Evolutionary conservation across 2,888 invertebrate species (phyloP), one percentile per base, ranked within the genome.

Genomic region (Syritta pipiens): DNA sequence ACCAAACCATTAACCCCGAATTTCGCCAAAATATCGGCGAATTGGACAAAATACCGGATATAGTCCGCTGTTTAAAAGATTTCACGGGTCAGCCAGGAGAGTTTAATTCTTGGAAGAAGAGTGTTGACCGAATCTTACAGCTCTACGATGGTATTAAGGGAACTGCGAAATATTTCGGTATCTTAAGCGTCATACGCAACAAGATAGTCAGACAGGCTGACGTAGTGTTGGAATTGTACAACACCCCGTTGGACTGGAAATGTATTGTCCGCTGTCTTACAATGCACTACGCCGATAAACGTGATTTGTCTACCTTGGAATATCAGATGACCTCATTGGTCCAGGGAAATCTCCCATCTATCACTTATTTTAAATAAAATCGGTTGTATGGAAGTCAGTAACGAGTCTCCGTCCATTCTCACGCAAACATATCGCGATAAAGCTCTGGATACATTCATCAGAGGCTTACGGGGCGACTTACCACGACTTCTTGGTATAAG

Each of bases 391-490:
- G n/a, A n/a, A n/a, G n/a, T n/a, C n/a, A n/a, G n/a, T n/a, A n/a
- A n/a, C 28, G n/a, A 28, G 10, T 32, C 12, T 32, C 10, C 32
- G 12, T 12, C 32, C 32, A 32, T 12, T 12, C n/a, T n/a, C n/a
- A n/a, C n/a, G n/a, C n/a, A n/a, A n/a, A n/a, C n/a, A n/a, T n/a
- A n/a, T n/a, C n/a, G 81, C 12, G 72, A 69, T 42, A 83, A 82
- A 44, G 82, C 83, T 1, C 35, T 83, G n/a, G 81, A 83, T 51
- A 81, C 82, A 0, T 83, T 83, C 24, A 49, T 83, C 7, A 40
- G 81, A 40, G 81, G 81, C 6, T 74, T 82, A 9, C 82, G 67
- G 12, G 81, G 81, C 9, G 69, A 74, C 6, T 12, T 65, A n/a
- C 37, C 44, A 5, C 17, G 67, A n/a, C 42, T 76, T 2, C 37